These are phyloP conservation scores for Hypsopygia costalis DNA, from an alignment of 2,888 invertebrate species.

Conservation along the genomic window DNA sequence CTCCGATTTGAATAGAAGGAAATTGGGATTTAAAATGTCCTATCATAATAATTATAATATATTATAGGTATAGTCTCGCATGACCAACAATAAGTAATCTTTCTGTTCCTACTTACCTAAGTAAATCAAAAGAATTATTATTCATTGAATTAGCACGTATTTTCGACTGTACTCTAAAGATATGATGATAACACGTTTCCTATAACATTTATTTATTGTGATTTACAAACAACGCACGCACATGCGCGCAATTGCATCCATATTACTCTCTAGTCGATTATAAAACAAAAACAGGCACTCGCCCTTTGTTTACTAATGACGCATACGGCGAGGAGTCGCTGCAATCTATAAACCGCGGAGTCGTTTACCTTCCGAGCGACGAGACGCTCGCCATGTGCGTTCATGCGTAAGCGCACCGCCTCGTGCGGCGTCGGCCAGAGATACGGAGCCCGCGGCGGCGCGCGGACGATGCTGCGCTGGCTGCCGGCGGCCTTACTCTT, in stretches of 20 bases:
- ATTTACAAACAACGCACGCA: constrained; percentile 13
- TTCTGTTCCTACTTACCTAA: too few species aligned
- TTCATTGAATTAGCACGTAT: too few species aligned
- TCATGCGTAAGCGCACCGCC: constrained; percentile 65
- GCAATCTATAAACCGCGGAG: constrained; percentile 71
- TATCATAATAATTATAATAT: too few species aligned
- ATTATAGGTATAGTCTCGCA: too few species aligned
- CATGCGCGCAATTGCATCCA: constrained; percentile 21
- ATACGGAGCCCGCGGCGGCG: constrained; percentile 61
- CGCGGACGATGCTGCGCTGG: constrained; percentile 72
- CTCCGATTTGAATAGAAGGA: too few species aligned
- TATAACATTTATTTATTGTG: constrained; percentile 6
- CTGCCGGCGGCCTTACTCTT: constrained; percentile 60
- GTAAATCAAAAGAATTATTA: too few species aligned
- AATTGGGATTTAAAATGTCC: too few species aligned
- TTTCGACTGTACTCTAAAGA: background rate
- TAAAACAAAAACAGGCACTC: constrained; percentile 62
- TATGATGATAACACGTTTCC: background rate
- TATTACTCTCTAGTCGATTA: constrained; percentile 47
- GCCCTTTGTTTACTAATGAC: constrained; percentile 79
- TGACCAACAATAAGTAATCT: too few species aligned
- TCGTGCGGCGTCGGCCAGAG: constrained; percentile 48
- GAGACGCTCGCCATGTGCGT: constrained; percentile 75
- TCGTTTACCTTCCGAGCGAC: constrained; percentile 76
- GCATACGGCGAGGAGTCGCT: constrained; percentile 63